Evolutionary conservation across 2,888 invertebrate genomes (phyloP).

Genomic region (Prostheceraeus crozeri): DNA sequence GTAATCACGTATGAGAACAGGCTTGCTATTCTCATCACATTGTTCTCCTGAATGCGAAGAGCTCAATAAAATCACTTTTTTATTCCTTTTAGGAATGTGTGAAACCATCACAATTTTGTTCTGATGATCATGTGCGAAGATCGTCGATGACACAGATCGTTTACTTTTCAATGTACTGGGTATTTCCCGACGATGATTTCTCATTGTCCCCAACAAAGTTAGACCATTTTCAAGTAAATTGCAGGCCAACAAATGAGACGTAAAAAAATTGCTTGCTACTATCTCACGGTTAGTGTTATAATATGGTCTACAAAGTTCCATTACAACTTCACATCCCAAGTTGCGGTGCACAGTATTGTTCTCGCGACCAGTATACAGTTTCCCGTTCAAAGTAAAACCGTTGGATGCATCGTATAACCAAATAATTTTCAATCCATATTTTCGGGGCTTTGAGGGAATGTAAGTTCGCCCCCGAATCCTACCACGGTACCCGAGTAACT

Average conservation of each 20-base stretch:
- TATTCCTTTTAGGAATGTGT: too few species aligned
- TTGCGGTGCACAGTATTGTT: neutral
- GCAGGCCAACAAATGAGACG: neutral
- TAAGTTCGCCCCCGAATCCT: slow-evolving; percentile 8
- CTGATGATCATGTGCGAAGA: too few species aligned
- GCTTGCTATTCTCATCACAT: too few species aligned
- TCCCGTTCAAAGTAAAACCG: neutral
- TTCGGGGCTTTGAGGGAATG: slow-evolving; percentile 10
- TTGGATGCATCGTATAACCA: neutral
- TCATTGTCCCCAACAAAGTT: slow-evolving; percentile 10
- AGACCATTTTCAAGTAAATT: neutral
- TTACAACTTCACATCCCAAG: neutral
- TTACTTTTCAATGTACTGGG: too few species aligned
- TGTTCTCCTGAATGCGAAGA: too few species aligned
- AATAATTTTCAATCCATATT: slow-evolving; percentile 15
- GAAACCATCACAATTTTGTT: too few species aligned
- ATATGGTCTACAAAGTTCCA: slow-evolving; percentile 12
- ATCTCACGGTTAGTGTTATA: neutral
- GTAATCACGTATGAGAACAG: too few species aligned
- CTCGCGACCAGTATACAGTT: slow-evolving; percentile 10
- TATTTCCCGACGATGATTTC: slow-evolving; percentile 9
- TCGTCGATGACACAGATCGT: too few species aligned
- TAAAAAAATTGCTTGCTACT: slow-evolving; percentile 3
- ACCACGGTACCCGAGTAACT: neutral
- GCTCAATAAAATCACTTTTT: too few species aligned